Conservation (phyloP, 2,113 vertebrate genomes). For the Charadrius vociferus region DNA sequence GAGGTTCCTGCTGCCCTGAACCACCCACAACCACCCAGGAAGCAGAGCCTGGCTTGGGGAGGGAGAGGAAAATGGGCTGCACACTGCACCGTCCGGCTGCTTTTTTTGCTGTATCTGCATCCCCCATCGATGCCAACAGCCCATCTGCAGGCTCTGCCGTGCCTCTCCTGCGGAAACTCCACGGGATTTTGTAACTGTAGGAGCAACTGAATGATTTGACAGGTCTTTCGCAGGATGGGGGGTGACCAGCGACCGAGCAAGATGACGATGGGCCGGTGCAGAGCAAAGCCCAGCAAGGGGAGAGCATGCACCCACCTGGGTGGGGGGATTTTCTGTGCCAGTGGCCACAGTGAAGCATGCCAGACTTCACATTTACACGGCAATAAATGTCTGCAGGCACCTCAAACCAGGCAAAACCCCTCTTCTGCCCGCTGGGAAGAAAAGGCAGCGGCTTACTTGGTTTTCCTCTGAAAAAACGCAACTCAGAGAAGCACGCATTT, state of each 20-base stretch:
- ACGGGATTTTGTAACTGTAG: background rate
- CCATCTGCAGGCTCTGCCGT: accelerated
- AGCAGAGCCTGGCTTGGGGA: background rate
- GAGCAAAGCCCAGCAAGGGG: background rate
- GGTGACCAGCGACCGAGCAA: background rate
- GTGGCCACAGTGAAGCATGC: background rate
- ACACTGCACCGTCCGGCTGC: accelerated
- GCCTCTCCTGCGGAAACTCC: background rate
- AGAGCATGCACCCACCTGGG: accelerated
- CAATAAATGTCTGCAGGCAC: background rate
- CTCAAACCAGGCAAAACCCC: background rate
- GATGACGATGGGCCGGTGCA: background rate
- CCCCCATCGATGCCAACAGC: background rate
- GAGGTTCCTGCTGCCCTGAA: background rate
- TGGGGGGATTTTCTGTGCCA: background rate
- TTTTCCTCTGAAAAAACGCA: background rate
- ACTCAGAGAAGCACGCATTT: background rate
- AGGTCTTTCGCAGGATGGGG: background rate
- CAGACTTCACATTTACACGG: background rate
- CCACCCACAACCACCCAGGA: background rate
- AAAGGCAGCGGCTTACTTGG: background rate
- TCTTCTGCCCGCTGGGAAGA: background rate
- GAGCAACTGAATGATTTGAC: background rate
- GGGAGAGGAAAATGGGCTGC: background rate
- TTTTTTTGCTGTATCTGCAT: background rate